Base-by-base conservation (phyloP, 2,797 vertebrate genomes). In the Molossus molossus region DNA sequence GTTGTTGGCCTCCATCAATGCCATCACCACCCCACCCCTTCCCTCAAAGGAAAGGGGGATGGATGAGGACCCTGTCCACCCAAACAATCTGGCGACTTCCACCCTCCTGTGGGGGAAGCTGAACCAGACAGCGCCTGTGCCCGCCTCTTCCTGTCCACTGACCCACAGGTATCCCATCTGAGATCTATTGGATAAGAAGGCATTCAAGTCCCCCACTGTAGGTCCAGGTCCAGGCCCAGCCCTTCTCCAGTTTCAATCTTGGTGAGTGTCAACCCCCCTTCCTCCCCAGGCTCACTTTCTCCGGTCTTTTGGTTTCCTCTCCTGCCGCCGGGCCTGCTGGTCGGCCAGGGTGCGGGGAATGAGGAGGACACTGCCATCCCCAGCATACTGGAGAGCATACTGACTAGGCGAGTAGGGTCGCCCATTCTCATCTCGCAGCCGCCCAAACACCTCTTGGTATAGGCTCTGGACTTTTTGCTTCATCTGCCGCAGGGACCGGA, bases 381-480 rank as follows among this genome's bases (percentile, higher is more conserved):
- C 98, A n/a, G 99, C 98, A 73, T 99, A 99, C 98, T 99, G 99
- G 60, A 99, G 99, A 12, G 99, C 99, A 96, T 99, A 99, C 92
- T 99, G 99, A 72, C 98, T 99, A 94, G 99, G 99, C 17, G 99
- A 99, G 98, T 99, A 99, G 97, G 99, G 99, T 95, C 99, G 98
- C 85, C 99, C 99, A 50, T 99, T 99, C 98, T 99, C 99, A n/a
- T 99, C 99, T 96, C 99, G 98, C 86, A 99, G 98, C 97, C 99
- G 99, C 93, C 99, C 98, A 58, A 99, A 99, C 90, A 99, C 99
- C 96, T 99, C 99, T 88, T 99, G 99, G 98, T 99, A 99, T 55
- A 99, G 98, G 96, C 98, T 99, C 96, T 99, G 99, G 98, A 99
- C 99, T 95, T 99, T 99, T 98, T 99, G 99, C 98, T 99, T 99